phyloP scores from a whole-genome alignment of 2,888 invertebrate genomes.

The Drosophila stalkeri region DNA sequence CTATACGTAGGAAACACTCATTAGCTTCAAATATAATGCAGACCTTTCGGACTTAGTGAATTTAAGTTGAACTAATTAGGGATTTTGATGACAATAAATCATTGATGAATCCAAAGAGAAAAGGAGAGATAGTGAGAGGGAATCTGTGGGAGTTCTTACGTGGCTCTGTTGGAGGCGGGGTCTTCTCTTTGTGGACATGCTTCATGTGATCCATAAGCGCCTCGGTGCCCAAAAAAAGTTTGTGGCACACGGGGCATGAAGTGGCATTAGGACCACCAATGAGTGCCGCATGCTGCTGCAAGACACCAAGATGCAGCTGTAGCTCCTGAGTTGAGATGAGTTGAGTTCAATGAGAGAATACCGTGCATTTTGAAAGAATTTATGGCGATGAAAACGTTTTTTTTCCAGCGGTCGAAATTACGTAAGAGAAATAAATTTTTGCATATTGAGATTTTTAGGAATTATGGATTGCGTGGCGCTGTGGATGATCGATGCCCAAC shows the following conservation, averaged over 20 bases:
- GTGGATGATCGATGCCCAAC: not conserved
- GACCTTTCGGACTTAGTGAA: not conserved
- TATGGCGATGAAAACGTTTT: constrained; percentile 14
- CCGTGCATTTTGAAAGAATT: constrained; percentile 20
- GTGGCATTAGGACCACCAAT: constrained; percentile 96
- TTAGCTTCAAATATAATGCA: not conserved
- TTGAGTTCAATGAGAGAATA: constrained; percentile 31
- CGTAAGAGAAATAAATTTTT: not conserved
- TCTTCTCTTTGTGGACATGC: constrained; percentile 96
- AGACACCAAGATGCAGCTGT: constrained; percentile 96
- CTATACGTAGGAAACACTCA: constrained; percentile 1
- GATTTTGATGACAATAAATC: not conserved
- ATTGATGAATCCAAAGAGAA: not conserved
- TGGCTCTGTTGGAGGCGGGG: constrained; percentile 43
- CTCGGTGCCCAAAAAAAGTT: constrained; percentile 96
- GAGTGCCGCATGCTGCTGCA: constrained; percentile 97
- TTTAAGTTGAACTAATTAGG: not conserved
- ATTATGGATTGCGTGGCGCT: too few relatives aligned
- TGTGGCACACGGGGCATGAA: constrained; percentile 97
- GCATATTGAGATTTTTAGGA: not conserved
- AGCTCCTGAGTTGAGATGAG: constrained; percentile 88
- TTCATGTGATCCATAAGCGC: constrained; percentile 98
- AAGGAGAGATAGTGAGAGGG: not conserved
- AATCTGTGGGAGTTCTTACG: constrained; percentile 41
- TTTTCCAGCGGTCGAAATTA: constrained; percentile 14